A percentile compares a stretch with the other conserved stretches of the same genome.
Evolutionary conservation across 1,140 invertebrate species (phyloP).

Genomic region (Mesaphorura yosii): DNA sequence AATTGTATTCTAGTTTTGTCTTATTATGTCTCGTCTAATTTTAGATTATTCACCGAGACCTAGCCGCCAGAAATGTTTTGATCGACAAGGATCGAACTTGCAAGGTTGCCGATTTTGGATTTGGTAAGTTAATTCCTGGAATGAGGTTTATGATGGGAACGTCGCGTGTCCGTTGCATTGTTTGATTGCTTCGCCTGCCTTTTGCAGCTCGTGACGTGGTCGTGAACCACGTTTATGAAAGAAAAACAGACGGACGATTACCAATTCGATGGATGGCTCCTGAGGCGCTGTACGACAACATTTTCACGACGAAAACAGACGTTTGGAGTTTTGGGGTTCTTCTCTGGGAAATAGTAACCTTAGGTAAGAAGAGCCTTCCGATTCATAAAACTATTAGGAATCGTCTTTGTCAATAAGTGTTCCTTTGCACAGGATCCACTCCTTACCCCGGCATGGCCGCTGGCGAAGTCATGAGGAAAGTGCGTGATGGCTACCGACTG

Average conservation of each 20-base stretch:
- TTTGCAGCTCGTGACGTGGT: conserved; percentile 62
- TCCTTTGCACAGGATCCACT: conserved; percentile 59
- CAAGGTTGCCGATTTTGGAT: conserved; percentile 90
- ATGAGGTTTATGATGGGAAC: no score
- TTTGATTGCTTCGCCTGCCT: no score
- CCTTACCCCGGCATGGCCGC: conserved; percentile 78
- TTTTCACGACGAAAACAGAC: conserved; percentile 81
- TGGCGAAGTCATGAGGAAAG: conserved; percentile 43
- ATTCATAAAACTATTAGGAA: conserved; percentile 19
- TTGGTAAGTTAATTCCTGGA: no score
- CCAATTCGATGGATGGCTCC: conserved; percentile 80
- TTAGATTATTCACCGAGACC: conserved; percentile 80
- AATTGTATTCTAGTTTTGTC: background rate
- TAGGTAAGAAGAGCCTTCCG: conserved; percentile 37
- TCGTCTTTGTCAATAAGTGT: background rate
- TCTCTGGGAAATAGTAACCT: conserved; percentile 66
- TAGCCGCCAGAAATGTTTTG: conserved; percentile 80
- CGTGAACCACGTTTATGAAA: conserved; percentile 69
- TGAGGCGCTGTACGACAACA: conserved; percentile 79
- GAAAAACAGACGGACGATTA: conserved; percentile 70
- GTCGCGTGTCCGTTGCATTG: no score
- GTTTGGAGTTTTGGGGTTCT: conserved; percentile 88
- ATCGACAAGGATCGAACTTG: conserved; percentile 75
- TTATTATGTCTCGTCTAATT: conserved; percentile 11
- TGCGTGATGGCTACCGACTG: conserved; percentile 66